phyloP scores from a whole-genome alignment of 2,797 vertebrate species.

The Semotilus atromaculatus region DNA sequence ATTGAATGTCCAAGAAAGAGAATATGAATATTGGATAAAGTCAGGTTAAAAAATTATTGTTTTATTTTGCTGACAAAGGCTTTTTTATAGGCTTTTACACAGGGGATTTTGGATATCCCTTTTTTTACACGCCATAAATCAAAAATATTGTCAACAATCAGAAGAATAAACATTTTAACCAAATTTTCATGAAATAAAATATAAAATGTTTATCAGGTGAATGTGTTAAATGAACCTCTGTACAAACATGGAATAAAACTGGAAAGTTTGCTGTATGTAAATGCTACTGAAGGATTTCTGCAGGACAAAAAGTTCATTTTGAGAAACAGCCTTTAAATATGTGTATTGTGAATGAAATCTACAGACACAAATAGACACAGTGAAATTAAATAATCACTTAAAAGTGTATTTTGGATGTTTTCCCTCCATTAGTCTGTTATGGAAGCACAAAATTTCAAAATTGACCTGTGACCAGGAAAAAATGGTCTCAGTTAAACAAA shows the following conservation, averaged over 20 bases:
- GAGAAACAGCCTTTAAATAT: not conserved
- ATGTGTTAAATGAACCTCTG: not conserved
- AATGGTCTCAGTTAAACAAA: no score
- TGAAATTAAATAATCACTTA: no score
- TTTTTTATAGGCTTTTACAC: no score
- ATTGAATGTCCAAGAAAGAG: not conserved
- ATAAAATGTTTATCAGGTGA: not conserved
- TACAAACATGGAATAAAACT: no score
- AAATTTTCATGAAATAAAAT: not conserved
- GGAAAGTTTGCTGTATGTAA: no score
- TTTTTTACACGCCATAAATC: not conserved
- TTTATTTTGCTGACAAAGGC: not conserved
- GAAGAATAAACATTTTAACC: not conserved
- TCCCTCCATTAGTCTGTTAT: not conserved
- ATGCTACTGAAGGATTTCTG: no score
- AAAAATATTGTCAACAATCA: not conserved
- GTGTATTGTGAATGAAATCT: not conserved
- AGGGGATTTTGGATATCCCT: not conserved
- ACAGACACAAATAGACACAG: no score
- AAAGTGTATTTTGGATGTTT: not conserved
- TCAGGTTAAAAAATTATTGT: not conserved
- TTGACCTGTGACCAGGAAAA: not conserved
- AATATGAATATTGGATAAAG: not conserved
- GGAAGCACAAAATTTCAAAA: not conserved
- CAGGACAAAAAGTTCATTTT: no score